Evolutionary conservation across 2,888 invertebrate genomes (phyloP), one percentile per base, ranked within the genome.

Genomic region (Epistrophella euchroma): DNA sequence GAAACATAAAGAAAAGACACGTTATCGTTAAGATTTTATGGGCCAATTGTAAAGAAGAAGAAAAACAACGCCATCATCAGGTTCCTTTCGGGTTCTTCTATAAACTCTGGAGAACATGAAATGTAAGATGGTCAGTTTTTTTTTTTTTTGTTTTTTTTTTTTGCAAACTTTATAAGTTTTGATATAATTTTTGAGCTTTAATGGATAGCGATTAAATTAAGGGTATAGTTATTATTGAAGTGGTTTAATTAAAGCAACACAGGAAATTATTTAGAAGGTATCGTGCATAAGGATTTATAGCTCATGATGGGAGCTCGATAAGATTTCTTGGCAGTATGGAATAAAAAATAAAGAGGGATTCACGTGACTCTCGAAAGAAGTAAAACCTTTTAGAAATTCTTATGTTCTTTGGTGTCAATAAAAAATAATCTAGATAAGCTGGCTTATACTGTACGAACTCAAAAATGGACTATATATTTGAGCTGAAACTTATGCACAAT

Each of bases 21-120:
- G 52, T 68, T 52, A 52, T 68, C 68, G 52, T 68, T 52, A 68
- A 52, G 52, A 47, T 68, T 68, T 68, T 52, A 68, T 68, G 52
- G 22, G 50, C 32, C 66, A 47, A 66, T 50, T 66, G 50, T 66
- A 35, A 35, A n/a, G n/a, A 66, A 66, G 13, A 17, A 9, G 13
- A 64, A 28, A 64, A 28, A 40, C 2, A 13, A 19, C 50, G 25
- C 25, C 15, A 22, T 13, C 1, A 22, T 35, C n/a, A n/a, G n/a
- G n/a, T n/a, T n/a, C n/a, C n/a, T n/a, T n/a, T n/a, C n/a, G n/a
- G n/a, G 40, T 22, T 60, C 22, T 19, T n/a, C n/a, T 64, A 17
- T 3, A 11, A 45, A 7, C 28, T 40, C 17, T 9, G 9, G 45
- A 45, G 25, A 60, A 40, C 40, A 40, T 60, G 15, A 52, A 52